Conservation (phyloP, 1,140 invertebrate species). For the Solenopsis fugax region DNA sequence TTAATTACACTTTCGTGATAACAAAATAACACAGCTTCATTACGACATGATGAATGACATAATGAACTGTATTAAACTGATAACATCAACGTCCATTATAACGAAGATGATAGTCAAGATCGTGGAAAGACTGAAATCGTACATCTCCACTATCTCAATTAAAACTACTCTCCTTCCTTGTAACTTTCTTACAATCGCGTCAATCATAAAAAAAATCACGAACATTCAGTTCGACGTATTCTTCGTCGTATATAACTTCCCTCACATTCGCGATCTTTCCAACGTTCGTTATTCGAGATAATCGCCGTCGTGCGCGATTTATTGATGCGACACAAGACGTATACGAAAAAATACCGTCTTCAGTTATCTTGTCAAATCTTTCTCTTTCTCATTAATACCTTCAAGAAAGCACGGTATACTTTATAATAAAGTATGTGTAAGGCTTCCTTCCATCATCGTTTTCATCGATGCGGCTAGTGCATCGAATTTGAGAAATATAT, state of each 20-base stretch:
- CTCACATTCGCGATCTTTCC: not conserved
- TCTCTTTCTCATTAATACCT: constrained; percentile 9
- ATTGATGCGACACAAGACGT: not conserved
- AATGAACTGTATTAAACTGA: not conserved
- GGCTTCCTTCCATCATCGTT: constrained; percentile 9
- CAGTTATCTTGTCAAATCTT: not conserved
- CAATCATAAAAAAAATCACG: constrained; percentile 25
- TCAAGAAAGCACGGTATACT: constrained; percentile 12
- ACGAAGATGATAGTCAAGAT: constrained; percentile 33
- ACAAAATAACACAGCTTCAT: constrained; percentile 19
- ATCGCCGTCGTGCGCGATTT: constrained; percentile 24
- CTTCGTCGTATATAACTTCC: not conserved
- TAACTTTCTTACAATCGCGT: constrained; percentile 1
- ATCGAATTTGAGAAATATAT: constrained; percentile 22
- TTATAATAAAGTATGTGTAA: constrained; percentile 13
- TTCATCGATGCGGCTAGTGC: constrained; percentile 10
- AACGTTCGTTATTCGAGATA: constrained; percentile 34
- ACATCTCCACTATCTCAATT: not conserved
- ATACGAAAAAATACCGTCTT: constrained; percentile 14
- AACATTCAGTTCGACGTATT: constrained; percentile 31
- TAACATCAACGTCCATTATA: constrained; percentile 32
- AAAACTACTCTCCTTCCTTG: constrained; percentile 2
- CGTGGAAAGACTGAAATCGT: constrained; percentile 24
- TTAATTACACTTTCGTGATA: constrained; percentile 14
- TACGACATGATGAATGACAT: not conserved